Evolutionary conservation across 2,888 invertebrate species (phyloP).

Genomic region (Melipona bicolor): DNA sequence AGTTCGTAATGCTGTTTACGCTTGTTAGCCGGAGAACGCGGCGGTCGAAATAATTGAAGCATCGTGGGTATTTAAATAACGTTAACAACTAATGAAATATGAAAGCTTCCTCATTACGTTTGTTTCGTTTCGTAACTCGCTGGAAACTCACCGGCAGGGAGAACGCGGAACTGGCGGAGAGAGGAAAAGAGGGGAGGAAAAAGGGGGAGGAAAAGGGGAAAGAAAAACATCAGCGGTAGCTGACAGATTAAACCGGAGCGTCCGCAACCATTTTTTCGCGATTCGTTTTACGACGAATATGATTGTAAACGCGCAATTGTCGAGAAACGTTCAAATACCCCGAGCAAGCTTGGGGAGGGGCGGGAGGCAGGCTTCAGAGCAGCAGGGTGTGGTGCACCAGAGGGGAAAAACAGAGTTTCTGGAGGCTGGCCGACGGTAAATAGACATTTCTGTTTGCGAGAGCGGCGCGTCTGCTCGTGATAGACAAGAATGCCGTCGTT

Average conservation of each 20-base stretch:
- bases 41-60: background rate
- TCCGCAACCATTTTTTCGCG: background rate
- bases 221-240: background rate
- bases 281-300: conserved; percentile 2
- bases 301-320: conserved; percentile 39
- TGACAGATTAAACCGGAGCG: background rate
- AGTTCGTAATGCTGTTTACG: background rate
- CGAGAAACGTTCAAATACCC: conserved; percentile 14
- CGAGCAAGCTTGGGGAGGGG: too few relatives aligned
- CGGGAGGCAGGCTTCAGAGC: too few relatives aligned
- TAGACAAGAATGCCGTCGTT: conserved; percentile 73
- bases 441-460: conserved; percentile 66
- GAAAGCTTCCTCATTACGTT: background rate
- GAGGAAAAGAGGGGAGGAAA: too few relatives aligned
- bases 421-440: conserved; percentile 62
- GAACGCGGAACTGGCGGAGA: background rate
- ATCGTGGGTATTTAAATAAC: background rate
- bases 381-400: conserved; percentile 1
- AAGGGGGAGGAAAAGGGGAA: too few relatives aligned
- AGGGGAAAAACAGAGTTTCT: conserved; percentile 48
- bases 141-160: too few relatives aligned
- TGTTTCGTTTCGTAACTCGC: background rate
- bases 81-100: background rate
- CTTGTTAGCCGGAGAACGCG: background rate
- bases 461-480: conserved; percentile 61